Percentiles rank a stretch among this genome's conserved stretches.
Conservation (phyloP, 2,113 vertebrate species). For the Struthidea cinerea region DNA sequence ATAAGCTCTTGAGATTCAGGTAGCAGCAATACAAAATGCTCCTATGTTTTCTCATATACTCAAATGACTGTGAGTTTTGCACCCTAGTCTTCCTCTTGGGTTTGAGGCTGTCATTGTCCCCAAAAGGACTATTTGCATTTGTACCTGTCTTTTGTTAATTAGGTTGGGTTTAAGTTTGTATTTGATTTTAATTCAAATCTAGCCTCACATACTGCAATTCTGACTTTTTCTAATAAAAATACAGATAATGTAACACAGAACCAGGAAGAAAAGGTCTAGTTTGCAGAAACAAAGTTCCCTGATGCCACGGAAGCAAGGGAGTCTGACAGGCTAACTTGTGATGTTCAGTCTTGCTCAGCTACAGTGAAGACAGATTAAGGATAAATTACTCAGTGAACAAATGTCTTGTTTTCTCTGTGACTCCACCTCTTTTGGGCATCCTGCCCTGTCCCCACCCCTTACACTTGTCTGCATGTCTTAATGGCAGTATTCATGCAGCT, state of each 20-base stretch:
- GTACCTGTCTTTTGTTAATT: background rate
- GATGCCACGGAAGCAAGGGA: background rate
- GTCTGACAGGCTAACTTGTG: background rate
- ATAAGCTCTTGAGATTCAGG: background rate
- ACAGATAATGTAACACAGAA: background rate
- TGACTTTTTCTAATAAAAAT: background rate
- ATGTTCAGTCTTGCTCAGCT: background rate
- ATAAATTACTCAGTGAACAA: slow-evolving; percentile 36
- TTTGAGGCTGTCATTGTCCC: background rate
- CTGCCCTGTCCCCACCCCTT: slow-evolving; percentile 23
- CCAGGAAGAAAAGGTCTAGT: background rate
- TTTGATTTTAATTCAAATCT: background rate
- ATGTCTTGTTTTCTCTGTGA: slow-evolving; percentile 31
- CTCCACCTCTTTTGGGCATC: slow-evolving; percentile 22
- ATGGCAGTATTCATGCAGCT: slow-evolving; percentile 37
- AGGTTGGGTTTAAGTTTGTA: background rate
- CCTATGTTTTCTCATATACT: background rate
- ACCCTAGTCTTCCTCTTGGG: background rate
- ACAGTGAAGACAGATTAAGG: background rate
- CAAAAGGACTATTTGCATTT: background rate
- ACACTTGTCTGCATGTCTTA: slow-evolving; percentile 46
- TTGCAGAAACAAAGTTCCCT: background rate
- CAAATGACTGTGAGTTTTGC: background rate
- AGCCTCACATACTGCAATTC: background rate
- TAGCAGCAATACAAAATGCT: background rate